Evolutionary conservation across 2,888 invertebrate species (phyloP), one percentile per base, ranked within the genome.

Genomic region (Argyra leucocephala): DNA sequence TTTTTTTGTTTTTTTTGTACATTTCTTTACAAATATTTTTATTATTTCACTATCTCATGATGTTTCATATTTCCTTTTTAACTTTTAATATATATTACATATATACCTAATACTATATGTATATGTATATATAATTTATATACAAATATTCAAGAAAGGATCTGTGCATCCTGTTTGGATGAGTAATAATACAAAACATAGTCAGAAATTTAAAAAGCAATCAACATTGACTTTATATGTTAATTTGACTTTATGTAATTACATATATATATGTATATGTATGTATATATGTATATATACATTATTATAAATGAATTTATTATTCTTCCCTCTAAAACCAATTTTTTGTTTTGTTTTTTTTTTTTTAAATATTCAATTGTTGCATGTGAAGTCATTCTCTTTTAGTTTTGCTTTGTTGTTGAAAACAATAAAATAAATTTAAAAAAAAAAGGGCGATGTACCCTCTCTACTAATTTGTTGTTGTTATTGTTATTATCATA

Each of bases 81-180:
- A 48, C n/a, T 48, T 48, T 12, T 5, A 18, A 48, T 12, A 48
- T 48, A 12, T 48, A n/a, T n/a, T 37, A 48, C 48, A 48, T 18
- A 37, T 12, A 31, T 31, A 31, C 7, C 7, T 6, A 26, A 31
- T 10, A 31, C 31, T 31, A 31, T 18, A 48, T 18, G 18, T n/a
- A 18, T 48, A 48, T n/a, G 5, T n/a, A 18, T 48, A 48, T 48
- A 48, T 5, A n/a, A n/a, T n/a, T n/a, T n/a, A n/a, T n/a, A n/a
- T n/a, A 31, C 7, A 31, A 10, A 31, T 6, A 7, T 31, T 31
- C 12, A 12, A 48, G 18, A 48, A 48, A 48, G 48, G 48, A 48
- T 48, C 48, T 48, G n/a, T 15, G 48, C 48, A 48, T 48, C 48
- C 48, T 48, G 48, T 48, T 48, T 48, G 48, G 48, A 48, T 48